Percentiles rank a stretch among this genome's conserved stretches.
phyloP scores from a whole-genome alignment of 2,888 invertebrate species.

The Coenonympha glycerion region DNA sequence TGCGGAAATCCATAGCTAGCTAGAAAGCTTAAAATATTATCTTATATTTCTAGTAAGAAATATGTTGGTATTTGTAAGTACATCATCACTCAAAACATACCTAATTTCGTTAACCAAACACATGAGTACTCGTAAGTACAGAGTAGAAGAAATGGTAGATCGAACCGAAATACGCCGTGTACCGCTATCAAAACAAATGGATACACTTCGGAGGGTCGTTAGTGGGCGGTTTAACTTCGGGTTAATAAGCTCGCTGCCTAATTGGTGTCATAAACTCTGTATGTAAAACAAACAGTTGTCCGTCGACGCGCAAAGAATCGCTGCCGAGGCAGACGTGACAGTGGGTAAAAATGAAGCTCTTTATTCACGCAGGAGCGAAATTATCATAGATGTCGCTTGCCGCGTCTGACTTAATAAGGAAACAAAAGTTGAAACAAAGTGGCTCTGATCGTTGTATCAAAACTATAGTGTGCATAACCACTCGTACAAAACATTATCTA shows the following conservation, averaged over 20 bases:
- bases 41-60: too few species aligned
- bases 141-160: neutral
- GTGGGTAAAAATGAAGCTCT: neutral
- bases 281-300: constrained; percentile 61
- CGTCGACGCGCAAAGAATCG: neutral
- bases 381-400: too few species aligned
- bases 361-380: too few species aligned
- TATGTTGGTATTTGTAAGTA: too few species aligned
- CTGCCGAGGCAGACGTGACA: neutral
- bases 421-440: too few species aligned
- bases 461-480: too few species aligned
- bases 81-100: constrained; percentile 11
- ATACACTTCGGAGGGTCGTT: constrained; percentile 14
- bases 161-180: constrained; percentile 9
- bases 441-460: too few species aligned
- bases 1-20: too few species aligned
- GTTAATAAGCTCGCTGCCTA: constrained; percentile 63
- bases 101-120: constrained; percentile 11
- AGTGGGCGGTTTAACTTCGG: constrained; percentile 47
- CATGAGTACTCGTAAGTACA: neutral
- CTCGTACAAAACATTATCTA: too few species aligned
- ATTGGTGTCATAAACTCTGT: constrained; percentile 64
- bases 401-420: too few species aligned
- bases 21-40: too few species aligned
- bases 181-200: constrained; percentile 17